These are phyloP conservation scores for Carettochelys insculpta DNA, from an alignment of 2,113 vertebrate species.

Conservation along the genomic window DNA sequence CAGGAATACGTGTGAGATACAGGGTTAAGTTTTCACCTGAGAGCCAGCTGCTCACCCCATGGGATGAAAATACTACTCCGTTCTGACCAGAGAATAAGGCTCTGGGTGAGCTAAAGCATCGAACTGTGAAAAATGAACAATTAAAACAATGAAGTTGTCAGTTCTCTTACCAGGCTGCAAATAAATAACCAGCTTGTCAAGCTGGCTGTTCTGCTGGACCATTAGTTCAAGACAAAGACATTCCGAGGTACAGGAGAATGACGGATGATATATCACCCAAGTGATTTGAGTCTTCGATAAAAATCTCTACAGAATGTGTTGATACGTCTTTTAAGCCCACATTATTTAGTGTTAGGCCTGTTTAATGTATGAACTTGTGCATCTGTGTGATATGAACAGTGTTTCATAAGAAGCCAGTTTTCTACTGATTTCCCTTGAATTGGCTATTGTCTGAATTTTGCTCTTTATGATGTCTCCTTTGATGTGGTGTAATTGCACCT, in stretches of 20 bases:
- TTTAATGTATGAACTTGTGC: not conserved
- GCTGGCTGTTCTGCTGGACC: slow-evolving; percentile 66
- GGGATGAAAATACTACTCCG: slow-evolving; percentile 51
- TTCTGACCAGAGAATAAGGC: slow-evolving; percentile 67
- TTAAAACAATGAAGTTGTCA: slow-evolving; percentile 81
- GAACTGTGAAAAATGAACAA: slow-evolving; percentile 78
- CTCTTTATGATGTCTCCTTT: not conserved
- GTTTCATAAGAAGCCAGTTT: not conserved
- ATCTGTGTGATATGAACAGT: not conserved
- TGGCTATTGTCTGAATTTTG: not conserved
- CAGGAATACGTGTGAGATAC: not conserved
- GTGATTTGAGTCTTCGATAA: slow-evolving; percentile 28
- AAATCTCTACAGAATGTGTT: slow-evolving; percentile 47
- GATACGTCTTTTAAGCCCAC: slow-evolving; percentile 34
- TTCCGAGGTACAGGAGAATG: slow-evolving; percentile 59
- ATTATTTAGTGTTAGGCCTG: slow-evolving; percentile 16
- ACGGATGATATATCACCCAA: slow-evolving; percentile 71
- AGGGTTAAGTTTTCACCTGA: slow-evolving; percentile 40
- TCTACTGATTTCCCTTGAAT: not conserved
- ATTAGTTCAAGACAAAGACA: slow-evolving; percentile 80
- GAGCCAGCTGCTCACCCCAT: slow-evolving; percentile 61
- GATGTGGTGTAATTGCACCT: not conserved
- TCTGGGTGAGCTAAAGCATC: slow-evolving; percentile 69
- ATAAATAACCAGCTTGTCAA: slow-evolving; percentile 77
- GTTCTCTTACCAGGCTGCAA: slow-evolving; percentile 77